Conservation (phyloP, 1,140 invertebrate genomes). For the Drosophila dunni region DNA sequence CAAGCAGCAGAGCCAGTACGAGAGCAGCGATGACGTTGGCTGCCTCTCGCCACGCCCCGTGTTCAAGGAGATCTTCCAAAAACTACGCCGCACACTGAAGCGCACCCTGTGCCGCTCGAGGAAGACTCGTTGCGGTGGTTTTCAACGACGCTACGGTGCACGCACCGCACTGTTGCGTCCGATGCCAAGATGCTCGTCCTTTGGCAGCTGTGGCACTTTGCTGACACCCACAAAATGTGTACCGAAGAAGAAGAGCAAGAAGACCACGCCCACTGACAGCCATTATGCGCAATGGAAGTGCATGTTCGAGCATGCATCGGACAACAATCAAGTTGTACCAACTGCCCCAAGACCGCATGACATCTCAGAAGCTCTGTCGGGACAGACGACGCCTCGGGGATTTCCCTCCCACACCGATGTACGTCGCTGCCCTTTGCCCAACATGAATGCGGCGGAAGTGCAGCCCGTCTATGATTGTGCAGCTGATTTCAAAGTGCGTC, state of each 20-base stretch:
- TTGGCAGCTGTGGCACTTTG: slow-evolving; percentile 58
- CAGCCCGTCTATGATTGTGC: slow-evolving; percentile 52
- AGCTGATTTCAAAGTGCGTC: slow-evolving; percentile 35
- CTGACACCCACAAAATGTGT: slow-evolving; percentile 43
- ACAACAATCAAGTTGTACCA: not conserved
- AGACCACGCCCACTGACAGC: slow-evolving; percentile 26
- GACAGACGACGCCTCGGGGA: slow-evolving; percentile 63
- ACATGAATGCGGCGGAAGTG: not conserved
- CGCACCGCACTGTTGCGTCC: slow-evolving; percentile 46
- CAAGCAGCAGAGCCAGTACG: not conserved
- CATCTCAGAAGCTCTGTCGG: slow-evolving; percentile 60
- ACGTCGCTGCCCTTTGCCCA: slow-evolving; percentile 34
- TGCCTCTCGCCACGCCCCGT: slow-evolving; percentile 18
- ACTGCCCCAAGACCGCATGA: slow-evolving; percentile 42
- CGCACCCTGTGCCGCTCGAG: slow-evolving; percentile 19
- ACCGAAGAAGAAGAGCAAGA: not conserved
- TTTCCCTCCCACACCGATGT: slow-evolving; percentile 72
- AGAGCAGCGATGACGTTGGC: slow-evolving; percentile 24
- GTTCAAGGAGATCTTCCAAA: slow-evolving; percentile 37
- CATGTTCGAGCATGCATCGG: slow-evolving; percentile 58
- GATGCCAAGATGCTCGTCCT: slow-evolving; percentile 72
- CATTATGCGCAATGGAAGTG: slow-evolving; percentile 73
- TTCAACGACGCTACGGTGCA: slow-evolving; percentile 17
- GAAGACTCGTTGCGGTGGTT: slow-evolving; percentile 37
- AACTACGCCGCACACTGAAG: slow-evolving; percentile 48